Conservation (phyloP, 2,797 vertebrate species). For the Chiroxiphia lanceolata region DNA sequence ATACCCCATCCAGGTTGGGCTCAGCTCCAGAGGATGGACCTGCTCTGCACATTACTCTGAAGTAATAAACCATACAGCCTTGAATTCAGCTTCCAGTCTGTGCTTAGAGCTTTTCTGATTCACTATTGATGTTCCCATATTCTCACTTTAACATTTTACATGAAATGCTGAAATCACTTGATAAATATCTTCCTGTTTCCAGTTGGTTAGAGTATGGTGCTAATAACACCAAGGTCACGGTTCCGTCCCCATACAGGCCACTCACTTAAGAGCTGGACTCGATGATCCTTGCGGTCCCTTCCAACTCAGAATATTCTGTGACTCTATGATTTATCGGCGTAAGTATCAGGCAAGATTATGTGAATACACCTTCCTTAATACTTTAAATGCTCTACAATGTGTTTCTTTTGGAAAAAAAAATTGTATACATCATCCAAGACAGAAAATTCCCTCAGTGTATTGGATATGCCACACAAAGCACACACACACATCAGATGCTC, state of each 20-base stretch:
- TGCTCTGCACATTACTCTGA: not conserved
- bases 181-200: not conserved
- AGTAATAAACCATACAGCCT: not conserved
- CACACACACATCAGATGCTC: not conserved
- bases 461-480: not conserved
- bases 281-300: not conserved
- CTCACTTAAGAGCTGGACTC: not conserved
- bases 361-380: not conserved
- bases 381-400: not conserved
- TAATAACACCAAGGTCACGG: not conserved
- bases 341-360: not conserved
- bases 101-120: not conserved
- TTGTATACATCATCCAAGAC: not conserved
- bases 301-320: not conserved
- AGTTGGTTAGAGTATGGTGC: not conserved
- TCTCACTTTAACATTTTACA: not conserved
- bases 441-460: not conserved
- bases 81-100: not conserved
- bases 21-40: not conserved
- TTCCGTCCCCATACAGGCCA: not conserved
- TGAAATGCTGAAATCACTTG: not conserved
- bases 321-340: not conserved
- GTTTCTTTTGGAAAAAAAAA: not conserved
- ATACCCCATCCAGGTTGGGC: not conserved
- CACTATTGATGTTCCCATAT: not conserved